Conservation (phyloP, 2,113 vertebrate species). For the Embiotoca jacksoni region DNA sequence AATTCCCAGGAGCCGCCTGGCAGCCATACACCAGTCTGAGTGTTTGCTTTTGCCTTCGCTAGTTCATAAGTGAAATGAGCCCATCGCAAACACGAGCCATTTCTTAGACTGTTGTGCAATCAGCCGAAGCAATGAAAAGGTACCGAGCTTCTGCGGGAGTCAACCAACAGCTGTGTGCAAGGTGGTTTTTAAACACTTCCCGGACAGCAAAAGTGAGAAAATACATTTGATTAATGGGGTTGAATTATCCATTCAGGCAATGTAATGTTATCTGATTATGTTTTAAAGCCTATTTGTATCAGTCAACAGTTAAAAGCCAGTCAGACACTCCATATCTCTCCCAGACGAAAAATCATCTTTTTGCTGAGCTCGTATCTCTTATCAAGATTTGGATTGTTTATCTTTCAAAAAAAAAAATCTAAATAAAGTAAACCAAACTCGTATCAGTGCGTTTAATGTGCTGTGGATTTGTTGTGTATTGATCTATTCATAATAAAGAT, state of each 20-base stretch:
- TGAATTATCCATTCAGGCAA: constrained; percentile 6
- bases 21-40: constrained; percentile 27
- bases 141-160: background rate
- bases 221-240: constrained; percentile 1
- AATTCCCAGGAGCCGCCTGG: constrained; percentile 16
- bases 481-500: background rate
- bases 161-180: constrained; percentile 16
- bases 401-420: background rate
- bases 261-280: background rate
- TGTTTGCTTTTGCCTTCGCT: constrained; percentile 45
- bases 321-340: background rate
- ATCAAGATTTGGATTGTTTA: constrained; percentile 9
- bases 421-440: background rate
- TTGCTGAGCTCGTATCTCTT: background rate
- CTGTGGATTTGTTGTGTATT: background rate
- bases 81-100: constrained; percentile 45
- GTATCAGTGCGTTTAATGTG: background rate
- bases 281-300: constrained; percentile 19
- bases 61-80: constrained; percentile 63
- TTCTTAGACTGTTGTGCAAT: constrained; percentile 60
- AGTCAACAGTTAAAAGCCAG: constrained; percentile 11
- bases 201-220: constrained; percentile 2
- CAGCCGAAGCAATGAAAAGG: constrained; percentile 56
- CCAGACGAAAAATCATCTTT: constrained; percentile 9
- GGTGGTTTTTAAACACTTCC: constrained; percentile 1